phyloP scores from a whole-genome alignment of 1,140 invertebrate species.

The Sminthurinus signatus region DNA sequence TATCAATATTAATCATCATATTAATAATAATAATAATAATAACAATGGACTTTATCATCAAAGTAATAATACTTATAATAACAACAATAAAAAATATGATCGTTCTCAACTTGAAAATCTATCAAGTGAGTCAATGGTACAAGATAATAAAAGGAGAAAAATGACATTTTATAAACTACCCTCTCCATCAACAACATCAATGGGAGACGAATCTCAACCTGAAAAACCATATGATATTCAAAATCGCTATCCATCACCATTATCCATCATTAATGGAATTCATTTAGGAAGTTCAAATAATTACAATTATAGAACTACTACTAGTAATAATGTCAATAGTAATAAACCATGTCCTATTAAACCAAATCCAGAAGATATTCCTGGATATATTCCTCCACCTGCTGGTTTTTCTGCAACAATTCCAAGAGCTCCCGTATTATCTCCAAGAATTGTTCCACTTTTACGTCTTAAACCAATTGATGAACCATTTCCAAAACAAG shows the following conservation, averaged over 20 bases:
- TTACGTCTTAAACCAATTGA: conserved; percentile 15
- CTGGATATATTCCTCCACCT: conserved; percentile 15
- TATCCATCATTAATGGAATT: background rate
- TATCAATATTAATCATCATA: background rate
- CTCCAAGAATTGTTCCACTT: background rate
- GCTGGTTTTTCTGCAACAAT: background rate
- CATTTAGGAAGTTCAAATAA: too few species aligned
- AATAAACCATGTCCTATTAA: background rate
- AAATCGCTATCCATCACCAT: background rate
- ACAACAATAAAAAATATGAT: too few species aligned
- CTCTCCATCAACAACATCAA: background rate
- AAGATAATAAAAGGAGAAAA: background rate
- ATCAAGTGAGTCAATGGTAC: background rate
- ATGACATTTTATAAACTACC: conserved; percentile 3
- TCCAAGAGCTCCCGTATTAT: background rate
- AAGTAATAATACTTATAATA: too few species aligned
- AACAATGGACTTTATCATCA: background rate
- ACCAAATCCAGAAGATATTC: conserved; percentile 7
- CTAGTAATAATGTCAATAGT: too few species aligned
- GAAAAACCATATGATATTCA: conserved; percentile 21
- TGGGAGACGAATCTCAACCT: background rate
- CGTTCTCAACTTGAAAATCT: background rate
- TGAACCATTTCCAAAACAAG: conserved; percentile 28
- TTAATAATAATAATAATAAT: background rate
- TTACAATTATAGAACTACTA: too few species aligned